Evolutionary conservation across 2,888 invertebrate genomes (phyloP), one percentile per base, ranked within the genome.

Genomic region (Ceramica pisi): DNA sequence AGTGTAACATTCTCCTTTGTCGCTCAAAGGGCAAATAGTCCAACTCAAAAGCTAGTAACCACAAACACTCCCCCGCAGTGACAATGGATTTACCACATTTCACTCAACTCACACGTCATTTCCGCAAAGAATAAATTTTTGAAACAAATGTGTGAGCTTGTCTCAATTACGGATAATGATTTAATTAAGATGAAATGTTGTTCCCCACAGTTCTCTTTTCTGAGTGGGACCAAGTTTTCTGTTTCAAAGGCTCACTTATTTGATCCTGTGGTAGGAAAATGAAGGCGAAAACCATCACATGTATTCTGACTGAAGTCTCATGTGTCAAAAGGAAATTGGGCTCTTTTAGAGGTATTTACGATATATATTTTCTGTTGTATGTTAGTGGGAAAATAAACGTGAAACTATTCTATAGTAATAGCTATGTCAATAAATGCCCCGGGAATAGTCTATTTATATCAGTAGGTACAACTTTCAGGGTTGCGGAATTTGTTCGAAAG

Each of bases 101-200:
- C 12, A 38, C 12, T 12, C 7, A n/a, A 38, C 12, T 19, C 5
- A n/a, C 41, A 41, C 26, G n/a, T 60, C 16, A 60, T 55, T 69
- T 44, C 5, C 48, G 41, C 69, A 55, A 76, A 55, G 7, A 44
- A n/a, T n/a, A n/a, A n/a, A 35, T 35, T 41, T 75, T 76, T 75
- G n/a, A 55, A n/a, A 59, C 41, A 35, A 1, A 14, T n/a, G 10
- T 38, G n/a, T 23, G 53, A 21, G 64, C 26, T 19, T 14, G 5
- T 48, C 41, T 68, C 23, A 77, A 77, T 74, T 55, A 55, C 8
- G 53, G 16, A 23, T 48, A 48, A 59, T 23, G 53, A 41, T 56
- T 60, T 26, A 31, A 61, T 76, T 68, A 60, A 26, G 14, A 48
- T 41, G 14, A 68, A 51, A 76, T 59, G 67, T 59, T 31, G 31